Evolutionary conservation across 2,888 invertebrate genomes (phyloP), one percentile per base, ranked within the genome.

Genomic region (Latheticus oryzae): DNA sequence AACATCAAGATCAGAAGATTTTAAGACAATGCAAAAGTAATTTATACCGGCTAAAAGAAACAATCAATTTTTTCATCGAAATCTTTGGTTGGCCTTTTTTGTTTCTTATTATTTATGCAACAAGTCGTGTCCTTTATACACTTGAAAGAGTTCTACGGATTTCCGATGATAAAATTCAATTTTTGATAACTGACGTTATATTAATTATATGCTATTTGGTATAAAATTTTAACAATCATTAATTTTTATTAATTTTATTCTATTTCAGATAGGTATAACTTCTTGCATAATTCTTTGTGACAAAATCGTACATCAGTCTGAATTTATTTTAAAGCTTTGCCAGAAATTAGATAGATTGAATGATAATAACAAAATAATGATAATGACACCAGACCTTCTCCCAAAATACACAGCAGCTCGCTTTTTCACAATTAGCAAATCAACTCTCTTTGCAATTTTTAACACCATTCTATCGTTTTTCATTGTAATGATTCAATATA

Each of bases 331-430:
- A 2, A 26, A 26, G n/a, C 9, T 26, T 26, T 2, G 21, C 21
- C 4, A 21, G 21, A 21, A 5, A 21, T 5, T 21, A 21, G 26
- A 26, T n/a, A n/a, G n/a, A 2, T 26, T 26, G 26, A 9, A 26
- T 3, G 26, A 7, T 7, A 8, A 8, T 7, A 26, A 9, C n/a
- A 9, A 26, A 3, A 8, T 26, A 7, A 2, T 26, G 4, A 8
- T 2, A n/a, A n/a, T n/a, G n/a, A n/a, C n/a, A n/a, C n/a, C 11
- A 30, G 9, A 11, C 12, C 9, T 30, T 9, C 2, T 2, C 3
- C 35, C 35, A 17, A 17, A 35, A 35, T 17, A 17, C 19, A 15
- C 35, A 17, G 35, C 35, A 1, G 2, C 35, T 1, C 16, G 35
- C n/a, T 35, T 35, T 17, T 17, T 35, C 3, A 1, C 8, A 17